These are phyloP conservation scores for Allolobophora icterica DNA, from an alignment of 2,888 invertebrate genomes.

Conservation along the genomic window DNA sequence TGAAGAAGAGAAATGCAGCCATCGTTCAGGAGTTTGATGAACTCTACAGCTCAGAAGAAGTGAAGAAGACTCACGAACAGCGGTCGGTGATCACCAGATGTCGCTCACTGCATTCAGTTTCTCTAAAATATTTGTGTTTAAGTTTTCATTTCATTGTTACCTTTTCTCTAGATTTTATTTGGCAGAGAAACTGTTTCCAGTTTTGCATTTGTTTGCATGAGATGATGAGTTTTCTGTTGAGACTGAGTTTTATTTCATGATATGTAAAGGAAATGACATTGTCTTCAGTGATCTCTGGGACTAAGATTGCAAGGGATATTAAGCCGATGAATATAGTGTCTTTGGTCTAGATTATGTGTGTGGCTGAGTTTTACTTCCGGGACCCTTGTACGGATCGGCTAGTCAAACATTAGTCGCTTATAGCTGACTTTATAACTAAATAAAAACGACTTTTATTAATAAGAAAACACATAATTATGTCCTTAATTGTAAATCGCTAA, in stretches of 20 bases:
- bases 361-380: no score
- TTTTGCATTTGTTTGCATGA: not conserved
- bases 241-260: not conserved
- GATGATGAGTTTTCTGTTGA: not conserved
- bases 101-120: not conserved
- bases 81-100: not conserved
- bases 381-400: no score
- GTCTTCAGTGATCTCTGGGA: no score
- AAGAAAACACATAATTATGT: no score
- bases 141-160: not conserved
- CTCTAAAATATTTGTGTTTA: not conserved
- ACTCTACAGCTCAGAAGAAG: not conserved
- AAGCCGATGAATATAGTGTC: no score
- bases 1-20: not conserved
- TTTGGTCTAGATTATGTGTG: no score
- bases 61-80: not conserved
- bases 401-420: no score
- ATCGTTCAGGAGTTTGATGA: slow-evolving; percentile 1
- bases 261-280: not conserved
- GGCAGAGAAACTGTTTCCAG: not conserved
- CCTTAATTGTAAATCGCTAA: no score
- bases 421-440: no score
- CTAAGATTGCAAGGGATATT: no score
- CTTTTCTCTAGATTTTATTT: not conserved
- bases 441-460: no score